Evolutionary conservation across 2,113 vertebrate genomes (phyloP).

Genomic region (Galeopterus variegatus): DNA sequence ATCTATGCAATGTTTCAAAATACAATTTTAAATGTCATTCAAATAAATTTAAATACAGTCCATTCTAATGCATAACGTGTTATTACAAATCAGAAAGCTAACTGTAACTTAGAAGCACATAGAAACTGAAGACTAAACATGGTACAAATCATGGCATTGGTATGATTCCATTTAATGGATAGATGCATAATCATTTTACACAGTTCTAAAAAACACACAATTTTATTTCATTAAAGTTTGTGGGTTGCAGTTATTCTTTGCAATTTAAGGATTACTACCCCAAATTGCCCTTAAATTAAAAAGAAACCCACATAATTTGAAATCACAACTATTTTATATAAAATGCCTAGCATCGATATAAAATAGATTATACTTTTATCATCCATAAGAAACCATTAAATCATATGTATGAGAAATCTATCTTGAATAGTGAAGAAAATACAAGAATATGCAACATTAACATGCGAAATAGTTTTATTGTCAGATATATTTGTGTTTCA

Average conservation of each 20-base stretch:
- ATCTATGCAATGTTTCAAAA: slow-evolving; percentile 24
- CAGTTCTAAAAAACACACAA: background rate
- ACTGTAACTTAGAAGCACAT: background rate
- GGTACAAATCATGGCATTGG: background rate
- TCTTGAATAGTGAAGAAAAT: background rate
- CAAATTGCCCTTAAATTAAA: background rate
- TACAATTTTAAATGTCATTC: slow-evolving; percentile 10
- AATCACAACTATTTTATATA: background rate
- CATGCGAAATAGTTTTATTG: background rate
- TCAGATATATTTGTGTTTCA: background rate
- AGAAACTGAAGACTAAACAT: slow-evolving; percentile 2
- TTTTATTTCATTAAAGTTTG: background rate
- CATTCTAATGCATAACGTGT: background rate
- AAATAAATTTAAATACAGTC: background rate
- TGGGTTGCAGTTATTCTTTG: background rate
- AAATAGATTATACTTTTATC: background rate
- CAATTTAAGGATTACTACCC: background rate
- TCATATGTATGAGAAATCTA: background rate
- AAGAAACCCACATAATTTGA: background rate
- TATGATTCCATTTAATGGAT: background rate
- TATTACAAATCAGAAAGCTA: background rate
- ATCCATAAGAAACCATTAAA: background rate
- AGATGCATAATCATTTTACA: background rate
- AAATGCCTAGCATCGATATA: background rate
- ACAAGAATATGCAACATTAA: background rate